Conservation (phyloP, 2,113 vertebrate genomes). For the Serinus canaria region DNA sequence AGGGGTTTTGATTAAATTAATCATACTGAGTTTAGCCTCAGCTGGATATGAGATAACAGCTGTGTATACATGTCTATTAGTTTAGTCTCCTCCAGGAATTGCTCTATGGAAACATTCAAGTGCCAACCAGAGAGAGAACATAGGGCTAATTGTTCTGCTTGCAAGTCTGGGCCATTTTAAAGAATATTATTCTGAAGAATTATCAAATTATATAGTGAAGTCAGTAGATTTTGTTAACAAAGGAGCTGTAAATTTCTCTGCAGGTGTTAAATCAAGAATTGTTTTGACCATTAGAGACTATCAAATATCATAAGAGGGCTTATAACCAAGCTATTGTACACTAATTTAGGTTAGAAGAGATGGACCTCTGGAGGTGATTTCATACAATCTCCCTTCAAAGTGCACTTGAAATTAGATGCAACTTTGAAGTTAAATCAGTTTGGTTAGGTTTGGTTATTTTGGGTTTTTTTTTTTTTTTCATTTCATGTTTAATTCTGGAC, state of each 20-base stretch:
- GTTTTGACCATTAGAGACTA: background rate
- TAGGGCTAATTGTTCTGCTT: slow-evolving; percentile 30
- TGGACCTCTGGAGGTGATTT: background rate
- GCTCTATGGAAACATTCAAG: slow-evolving; percentile 31
- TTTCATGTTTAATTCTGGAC: background rate
- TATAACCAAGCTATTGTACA: background rate
- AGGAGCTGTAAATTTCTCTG: background rate
- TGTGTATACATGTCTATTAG: slow-evolving; percentile 41
- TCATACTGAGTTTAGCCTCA: slow-evolving; percentile 32
- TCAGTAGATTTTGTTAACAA: background rate
- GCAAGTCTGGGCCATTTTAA: background rate
- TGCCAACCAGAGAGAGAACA: background rate
- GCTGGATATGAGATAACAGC: slow-evolving; percentile 42
- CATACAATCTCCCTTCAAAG: background rate
- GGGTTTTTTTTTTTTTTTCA: background rate
- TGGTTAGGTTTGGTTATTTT: background rate
- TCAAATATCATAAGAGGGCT: background rate
- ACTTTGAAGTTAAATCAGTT: background rate
- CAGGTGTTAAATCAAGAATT: background rate
- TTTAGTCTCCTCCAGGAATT: slow-evolving; percentile 32
- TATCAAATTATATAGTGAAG: background rate
- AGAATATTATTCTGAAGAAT: background rate
- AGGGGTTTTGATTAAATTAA: slow-evolving; percentile 57
- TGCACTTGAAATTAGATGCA: background rate
- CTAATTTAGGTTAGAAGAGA: background rate